Base-by-base conservation (phyloP, 2,888 invertebrate species). In the Rhyacophila evoluta region DNA sequence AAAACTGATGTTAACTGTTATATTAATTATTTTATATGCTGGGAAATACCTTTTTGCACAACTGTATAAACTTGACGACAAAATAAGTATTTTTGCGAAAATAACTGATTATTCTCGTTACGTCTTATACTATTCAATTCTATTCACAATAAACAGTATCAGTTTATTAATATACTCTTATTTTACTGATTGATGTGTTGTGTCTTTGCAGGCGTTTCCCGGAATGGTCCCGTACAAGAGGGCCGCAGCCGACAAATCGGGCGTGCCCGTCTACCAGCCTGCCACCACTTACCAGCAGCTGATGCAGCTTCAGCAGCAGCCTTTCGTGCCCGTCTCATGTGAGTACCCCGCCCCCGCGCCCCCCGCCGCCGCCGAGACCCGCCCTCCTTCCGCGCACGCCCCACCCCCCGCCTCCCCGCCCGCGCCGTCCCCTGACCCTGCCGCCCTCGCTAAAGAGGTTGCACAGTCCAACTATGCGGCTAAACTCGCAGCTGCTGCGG, bases 321-420 rank as follows among this genome's bases (percentile, higher is more conserved):
- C 97, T 89, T 97, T 96, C 92, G 97, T 97, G 94, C 97, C 97
- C 94, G 97, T 97, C 92, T 97, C 97, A 95, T 97, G 97, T 97
- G 97, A 98, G 97, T 97, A 95, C 94, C 92, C 93, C 91, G 91
- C 92, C 93, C 89, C 91, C 92, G 87, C 89, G 90, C 86, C 89
- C 90, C 89, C 92, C 92, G 88, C 91, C 92, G 87, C 86, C 88
- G 85, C 88, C 87, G 86, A 85, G 84, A 85, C 82, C 85, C 85
- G 81, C 86, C 84, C 75, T 85, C 83, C 81, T 83, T 84, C 79
- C 83, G 83, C 82, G 84, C 80, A 84, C 80, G 70, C 82, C 83
- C 75, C 81, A 77, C 72, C 79, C 79, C 73, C 77, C 75, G 78
- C 84, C 84, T 75, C 78, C 19, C 76, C 79, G 73, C 72, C 81